Base-by-base conservation (phyloP, 2,888 invertebrate genomes). In the Caenorhabditis afra region DNA sequence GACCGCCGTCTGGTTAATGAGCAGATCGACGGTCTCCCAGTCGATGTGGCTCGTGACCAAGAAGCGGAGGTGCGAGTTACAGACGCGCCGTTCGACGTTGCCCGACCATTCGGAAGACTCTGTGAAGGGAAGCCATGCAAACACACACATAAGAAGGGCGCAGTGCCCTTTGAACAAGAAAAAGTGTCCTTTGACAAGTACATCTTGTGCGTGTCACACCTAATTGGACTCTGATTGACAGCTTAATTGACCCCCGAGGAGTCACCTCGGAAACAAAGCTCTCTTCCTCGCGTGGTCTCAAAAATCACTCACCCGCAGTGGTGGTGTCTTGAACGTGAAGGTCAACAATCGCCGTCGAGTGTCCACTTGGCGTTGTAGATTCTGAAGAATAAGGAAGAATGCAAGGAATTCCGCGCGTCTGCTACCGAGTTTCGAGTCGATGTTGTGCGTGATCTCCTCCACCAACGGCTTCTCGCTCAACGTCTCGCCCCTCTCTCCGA, bases 11-110 rank as follows among this genome's bases (percentile, higher is more conserved):
- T 74, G 64, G 68, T 87, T 87, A 29, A 87, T 76, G 29, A 86
- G 81, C 14, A 87, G 76, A 39, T 84, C 83, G 10, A 85, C 83
- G 12, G 84, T 83, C 18, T 87, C 85, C 62, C 76, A 81, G 64
- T 87, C 87, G 47, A 87, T 78, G 16, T 74, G 37, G 10, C 65
- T 76, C 10, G 74, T 75, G 0, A 79, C 81, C 45, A 68, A 45
- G 59, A 68, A 77, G 11, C 45, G 47, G 37, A 74, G 45, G 37
- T 52, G 74, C 7, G 64, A 53, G 59, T 57, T 47, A 55, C 67
- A 65, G 2, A 22, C 47, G 37, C 61, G 57, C 44, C 58, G 45
- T 29, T 68, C 64, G n/a, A 68, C 61, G 1, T 49, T 45, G 58
- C 65, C 65, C 62, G 73, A 37, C 65, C 65, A 74, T 1, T n/a